These are phyloP conservation scores for Trypoxylus dichotomus DNA, from an alignment of 1,140 invertebrate species.

Conservation along the genomic window DNA sequence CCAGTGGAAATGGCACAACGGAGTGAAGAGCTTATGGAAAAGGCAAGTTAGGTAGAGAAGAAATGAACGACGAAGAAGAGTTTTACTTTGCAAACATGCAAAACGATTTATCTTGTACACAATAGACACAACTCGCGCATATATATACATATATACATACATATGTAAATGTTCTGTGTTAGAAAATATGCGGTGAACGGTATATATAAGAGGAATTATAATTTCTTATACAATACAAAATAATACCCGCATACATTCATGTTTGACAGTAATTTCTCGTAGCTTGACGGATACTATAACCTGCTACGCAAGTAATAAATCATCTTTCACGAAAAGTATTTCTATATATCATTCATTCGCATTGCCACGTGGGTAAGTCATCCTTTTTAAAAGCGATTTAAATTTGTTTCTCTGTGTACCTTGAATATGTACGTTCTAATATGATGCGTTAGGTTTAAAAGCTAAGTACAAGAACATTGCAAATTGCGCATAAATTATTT, in stretches of 20 bases:
- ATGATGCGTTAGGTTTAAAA: no score
- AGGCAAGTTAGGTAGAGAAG: no score
- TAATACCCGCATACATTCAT: not conserved
- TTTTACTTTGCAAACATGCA: not conserved
- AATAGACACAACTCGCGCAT: not conserved
- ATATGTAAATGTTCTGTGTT: not conserved
- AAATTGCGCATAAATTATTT: no score
- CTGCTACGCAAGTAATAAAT: no score
- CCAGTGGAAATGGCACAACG: not conserved
- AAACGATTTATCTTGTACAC: not conserved
- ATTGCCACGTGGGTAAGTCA: no score
- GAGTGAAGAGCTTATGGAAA: not conserved
- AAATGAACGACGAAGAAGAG: not conserved
- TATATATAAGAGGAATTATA: not conserved
- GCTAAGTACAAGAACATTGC: no score
- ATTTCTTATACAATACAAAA: not conserved
- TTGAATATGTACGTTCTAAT: no score
- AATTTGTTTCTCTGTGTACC: no score
- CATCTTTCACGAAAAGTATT: no score
- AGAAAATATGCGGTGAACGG: not conserved
- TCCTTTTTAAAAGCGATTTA: no score
- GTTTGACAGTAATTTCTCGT: not conserved
- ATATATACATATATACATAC: not conserved
- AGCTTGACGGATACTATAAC: not conserved
- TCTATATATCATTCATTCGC: no score